Conservation (phyloP, 2,888 invertebrate genomes). For the Boloria euphrosyne region DNA sequence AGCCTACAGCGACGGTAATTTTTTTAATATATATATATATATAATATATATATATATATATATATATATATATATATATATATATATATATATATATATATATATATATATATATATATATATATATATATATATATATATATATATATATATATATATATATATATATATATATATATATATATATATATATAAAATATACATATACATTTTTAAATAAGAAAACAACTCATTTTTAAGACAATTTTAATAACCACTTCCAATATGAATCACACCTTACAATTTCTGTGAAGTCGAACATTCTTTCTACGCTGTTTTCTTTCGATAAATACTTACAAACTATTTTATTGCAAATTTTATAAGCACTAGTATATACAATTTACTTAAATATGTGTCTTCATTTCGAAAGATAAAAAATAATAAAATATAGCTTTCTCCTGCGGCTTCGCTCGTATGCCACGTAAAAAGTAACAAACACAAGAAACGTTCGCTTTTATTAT, state of each 20-base stretch:
- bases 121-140: too few relatives aligned
- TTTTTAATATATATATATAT: too few relatives aligned
- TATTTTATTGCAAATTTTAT: constrained; percentile 20
- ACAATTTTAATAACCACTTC: neutral
- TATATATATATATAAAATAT: too few relatives aligned
- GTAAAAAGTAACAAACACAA: neutral
- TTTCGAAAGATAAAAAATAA: neutral
- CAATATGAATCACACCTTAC: neutral
- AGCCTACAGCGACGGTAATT: constrained; percentile 13
- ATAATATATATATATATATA: too few relatives aligned
- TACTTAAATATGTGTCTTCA: constrained; percentile 15
- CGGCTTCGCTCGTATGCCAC: too few relatives aligned
- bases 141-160: too few relatives aligned
- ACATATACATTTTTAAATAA: too few relatives aligned
- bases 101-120: too few relatives aligned
- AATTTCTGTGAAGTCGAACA: neutral
- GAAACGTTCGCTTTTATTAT: neutral
- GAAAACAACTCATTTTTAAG: neutral
- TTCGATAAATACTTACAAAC: constrained; percentile 9
- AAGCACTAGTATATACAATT: constrained; percentile 26
- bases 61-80: too few relatives aligned
- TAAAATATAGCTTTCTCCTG: neutral
- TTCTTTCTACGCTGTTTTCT: constrained; percentile 12
- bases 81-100: too few relatives aligned
- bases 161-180: too few relatives aligned